phyloP scores from a whole-genome alignment of 2,888 invertebrate genomes.

The Drosophila diplacantha region DNA sequence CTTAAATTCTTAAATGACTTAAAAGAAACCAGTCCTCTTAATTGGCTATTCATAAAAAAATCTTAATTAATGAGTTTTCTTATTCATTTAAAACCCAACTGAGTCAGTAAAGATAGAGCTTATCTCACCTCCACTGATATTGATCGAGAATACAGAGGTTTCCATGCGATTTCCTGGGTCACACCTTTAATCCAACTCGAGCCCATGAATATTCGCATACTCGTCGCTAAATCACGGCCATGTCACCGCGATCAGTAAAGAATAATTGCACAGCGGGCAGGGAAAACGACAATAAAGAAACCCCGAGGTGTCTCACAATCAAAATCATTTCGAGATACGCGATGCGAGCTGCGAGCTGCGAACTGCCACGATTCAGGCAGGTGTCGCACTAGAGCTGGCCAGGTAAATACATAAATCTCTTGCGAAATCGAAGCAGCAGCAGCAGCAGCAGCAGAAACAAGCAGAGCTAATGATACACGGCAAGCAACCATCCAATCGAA shows the following conservation, averaged over 20 bases:
- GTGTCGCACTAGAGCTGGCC: conserved; percentile 44
- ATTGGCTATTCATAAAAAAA: background rate
- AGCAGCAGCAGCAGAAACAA: conserved; percentile 6
- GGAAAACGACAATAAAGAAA: conserved; percentile 21
- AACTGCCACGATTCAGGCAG: conserved; percentile 37
- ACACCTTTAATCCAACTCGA: conserved; percentile 19
- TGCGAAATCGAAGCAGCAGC: conserved; percentile 32
- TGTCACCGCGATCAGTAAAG: conserved; percentile 40
- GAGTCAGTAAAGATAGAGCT: background rate
- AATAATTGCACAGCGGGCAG: conserved; percentile 62
- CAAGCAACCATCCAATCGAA: conserved; percentile 48
- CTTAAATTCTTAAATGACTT: no score
- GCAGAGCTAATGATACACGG: conserved; percentile 33
- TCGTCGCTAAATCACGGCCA: conserved; percentile 24
- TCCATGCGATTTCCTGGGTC: conserved; percentile 24
- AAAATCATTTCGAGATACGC: conserved; percentile 29
- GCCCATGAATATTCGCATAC: conserved; percentile 25
- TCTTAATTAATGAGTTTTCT: background rate
- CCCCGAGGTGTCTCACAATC: conserved; percentile 26
- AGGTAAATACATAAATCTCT: conserved; percentile 67
- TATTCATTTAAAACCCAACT: background rate
- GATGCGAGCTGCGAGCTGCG: conserved; percentile 32
- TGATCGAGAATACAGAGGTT: conserved; percentile 4
- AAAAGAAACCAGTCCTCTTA: no score
- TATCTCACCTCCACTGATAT: conserved; percentile 2